phyloP scores from a whole-genome alignment of 2,888 invertebrate genomes.

The Metacarcinus magister region DNA sequence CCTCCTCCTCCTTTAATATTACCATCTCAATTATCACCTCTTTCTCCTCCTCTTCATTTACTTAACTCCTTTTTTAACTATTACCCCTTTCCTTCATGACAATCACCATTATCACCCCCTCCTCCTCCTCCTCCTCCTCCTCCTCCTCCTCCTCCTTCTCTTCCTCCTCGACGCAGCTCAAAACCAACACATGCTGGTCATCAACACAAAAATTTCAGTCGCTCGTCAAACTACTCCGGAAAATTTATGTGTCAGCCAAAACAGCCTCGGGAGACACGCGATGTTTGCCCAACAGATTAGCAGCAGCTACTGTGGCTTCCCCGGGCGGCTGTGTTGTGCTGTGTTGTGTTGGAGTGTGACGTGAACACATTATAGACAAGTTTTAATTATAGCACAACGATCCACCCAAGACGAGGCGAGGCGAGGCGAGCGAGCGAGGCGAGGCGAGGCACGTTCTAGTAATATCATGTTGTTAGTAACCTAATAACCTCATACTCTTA shows the following conservation, averaged over 20 bases:
- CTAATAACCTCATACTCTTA: background rate
- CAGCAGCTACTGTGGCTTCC: background rate
- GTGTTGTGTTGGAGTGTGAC: background rate
- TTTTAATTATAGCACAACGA: background rate
- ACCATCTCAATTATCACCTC: too few species aligned
- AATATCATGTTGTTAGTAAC: background rate
- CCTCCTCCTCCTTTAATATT: background rate
- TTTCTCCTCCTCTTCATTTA: background rate
- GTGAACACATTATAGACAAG: background rate
- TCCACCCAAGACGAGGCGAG: background rate
- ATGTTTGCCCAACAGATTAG: constrained; percentile 11
- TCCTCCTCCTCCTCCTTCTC: background rate
- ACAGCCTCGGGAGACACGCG: background rate
- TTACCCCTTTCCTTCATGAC: too few species aligned
- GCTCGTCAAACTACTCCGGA: background rate
- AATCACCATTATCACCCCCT: too few species aligned
- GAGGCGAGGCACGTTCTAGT: background rate
- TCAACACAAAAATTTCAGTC: background rate
- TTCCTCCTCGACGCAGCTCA: background rate
- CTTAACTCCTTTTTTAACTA: background rate
- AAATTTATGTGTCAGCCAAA: background rate
- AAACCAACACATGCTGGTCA: background rate
- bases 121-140: background rate
- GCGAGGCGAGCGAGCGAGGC: background rate
- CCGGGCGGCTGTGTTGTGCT: background rate